Conservation (phyloP, 2,888 invertebrate species). For the Xestia rhomboidea region DNA sequence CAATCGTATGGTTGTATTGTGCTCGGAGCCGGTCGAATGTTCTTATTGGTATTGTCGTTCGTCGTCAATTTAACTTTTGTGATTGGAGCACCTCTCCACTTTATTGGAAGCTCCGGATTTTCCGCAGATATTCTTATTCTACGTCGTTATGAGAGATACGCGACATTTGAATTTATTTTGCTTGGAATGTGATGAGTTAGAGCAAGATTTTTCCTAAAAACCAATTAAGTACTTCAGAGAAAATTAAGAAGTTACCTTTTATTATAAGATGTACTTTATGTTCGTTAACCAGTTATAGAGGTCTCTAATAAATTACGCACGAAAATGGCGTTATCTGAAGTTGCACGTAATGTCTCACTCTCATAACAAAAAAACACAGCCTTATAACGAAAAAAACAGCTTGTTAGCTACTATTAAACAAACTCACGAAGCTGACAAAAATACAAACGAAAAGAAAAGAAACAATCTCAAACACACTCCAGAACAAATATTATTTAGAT, state of each 20-base stretch:
- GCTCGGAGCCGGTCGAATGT: slow-evolving; percentile 26
- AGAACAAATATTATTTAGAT: background rate
- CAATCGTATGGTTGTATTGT: slow-evolving; percentile 44
- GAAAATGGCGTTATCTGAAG: background rate
- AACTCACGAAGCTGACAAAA: no score
- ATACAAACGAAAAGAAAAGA: background rate
- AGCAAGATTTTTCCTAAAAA: background rate
- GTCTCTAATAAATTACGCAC: background rate
- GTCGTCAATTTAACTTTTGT: slow-evolving; percentile 60
- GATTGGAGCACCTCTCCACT: slow-evolving; percentile 49
- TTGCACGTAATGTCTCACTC: background rate
- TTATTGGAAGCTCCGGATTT: slow-evolving; percentile 40
- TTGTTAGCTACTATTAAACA: no score
- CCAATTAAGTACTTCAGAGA: background rate
- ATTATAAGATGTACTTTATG: background rate
- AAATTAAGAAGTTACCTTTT: background rate
- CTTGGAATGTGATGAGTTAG: background rate
- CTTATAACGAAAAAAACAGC: background rate
- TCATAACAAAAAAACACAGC: background rate
- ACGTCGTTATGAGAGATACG: slow-evolving; percentile 17
- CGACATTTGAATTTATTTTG: slow-evolving; percentile 19
- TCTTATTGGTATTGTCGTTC: slow-evolving; percentile 46
- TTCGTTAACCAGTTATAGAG: background rate
- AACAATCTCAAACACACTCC: background rate
- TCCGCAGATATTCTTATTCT: slow-evolving; percentile 15